These are phyloP conservation scores for Andrena camellia DNA, from an alignment of 2,888 invertebrate genomes.

Conservation along the genomic window DNA sequence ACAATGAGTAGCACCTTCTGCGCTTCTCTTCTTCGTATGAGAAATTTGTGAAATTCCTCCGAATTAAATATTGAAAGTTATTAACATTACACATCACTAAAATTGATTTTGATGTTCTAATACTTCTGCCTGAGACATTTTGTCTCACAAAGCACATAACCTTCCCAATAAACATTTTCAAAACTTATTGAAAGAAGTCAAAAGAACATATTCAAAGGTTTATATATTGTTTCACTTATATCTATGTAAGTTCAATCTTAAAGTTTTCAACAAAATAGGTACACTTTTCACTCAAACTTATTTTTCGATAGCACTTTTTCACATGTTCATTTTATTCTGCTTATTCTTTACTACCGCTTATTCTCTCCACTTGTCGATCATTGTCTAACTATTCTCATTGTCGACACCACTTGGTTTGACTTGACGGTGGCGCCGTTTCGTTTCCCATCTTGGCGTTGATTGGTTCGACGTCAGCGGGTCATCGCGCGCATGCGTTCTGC, in stretches of 20 bases:
- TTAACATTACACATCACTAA: conserved; percentile 3
- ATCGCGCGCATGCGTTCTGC: too few species aligned
- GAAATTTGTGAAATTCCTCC: conserved; percentile 16
- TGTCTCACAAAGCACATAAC: conserved; percentile 23
- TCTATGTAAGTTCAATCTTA: not conserved
- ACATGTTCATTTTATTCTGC: not conserved
- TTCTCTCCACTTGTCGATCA: too few species aligned
- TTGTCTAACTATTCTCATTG: too few species aligned
- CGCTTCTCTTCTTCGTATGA: not conserved
- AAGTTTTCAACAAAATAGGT: not conserved
- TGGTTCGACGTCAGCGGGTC: too few species aligned
- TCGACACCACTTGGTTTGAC: too few species aligned
- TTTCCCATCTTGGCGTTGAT: too few species aligned
- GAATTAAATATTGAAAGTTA: conserved; percentile 3
- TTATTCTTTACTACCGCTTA: too few species aligned
- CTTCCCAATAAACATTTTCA: conserved; percentile 31
- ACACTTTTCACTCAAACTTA: not conserved
- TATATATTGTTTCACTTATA: not conserved
- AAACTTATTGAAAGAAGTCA: not conserved
- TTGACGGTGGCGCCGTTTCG: too few species aligned
- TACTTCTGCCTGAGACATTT: not conserved
- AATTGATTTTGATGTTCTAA: not conserved
- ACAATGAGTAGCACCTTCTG: not conserved
- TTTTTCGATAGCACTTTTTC: not conserved
- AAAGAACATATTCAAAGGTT: not conserved